Evolutionary conservation across 2,797 vertebrate species (phyloP), one percentile per base, ranked within the genome.

Genomic region (Myotis vivesi): DNA sequence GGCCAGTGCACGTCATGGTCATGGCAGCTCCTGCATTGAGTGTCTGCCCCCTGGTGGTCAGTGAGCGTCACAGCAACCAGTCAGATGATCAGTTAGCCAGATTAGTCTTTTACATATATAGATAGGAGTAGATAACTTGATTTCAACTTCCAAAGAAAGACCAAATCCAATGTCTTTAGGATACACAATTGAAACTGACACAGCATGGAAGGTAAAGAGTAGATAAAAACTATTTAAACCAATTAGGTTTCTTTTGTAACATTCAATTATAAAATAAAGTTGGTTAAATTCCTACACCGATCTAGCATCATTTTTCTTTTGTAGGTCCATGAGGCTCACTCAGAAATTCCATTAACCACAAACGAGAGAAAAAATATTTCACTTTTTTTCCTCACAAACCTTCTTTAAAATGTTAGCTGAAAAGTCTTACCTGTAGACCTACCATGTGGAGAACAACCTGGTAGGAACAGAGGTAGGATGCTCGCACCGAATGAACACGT

Each of bases 401-500:
- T 77, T 28, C 25, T n/a, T 77, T 55, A 66, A 11, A 22, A 20
- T 38, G 0, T 25, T 33, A 46, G 15, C 25, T 68, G 5, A 59
- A 79, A 55, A n/a, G 9, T 72, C 66, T 20, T 46, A 57, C 38
- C 25, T 76, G 9, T 12, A 4, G 6, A 25, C 4, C 69, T 28
- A 20, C 38, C n/a, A 64, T 0, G 17, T 33, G 4, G 15, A 28
- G n/a, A 75, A 77, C 8, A n/a, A 5, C 13, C 55, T 76, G 0
- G 36, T 51, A 55, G 25, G 10, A 10, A 69, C 19, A 69, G 6
- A 19, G 20, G 33, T 3, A 2, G 33, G 10, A 3, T 10, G 9
- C 5, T 15, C 23, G 9, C 2, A 15, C 2, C 0, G 0, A 33
- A 44, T 13, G 25, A n/a, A 53, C 4, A 44, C 22, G 6, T 0